A percentile compares a stretch with the other conserved stretches of the same genome.
These are phyloP conservation scores for Syngnathus rostellatus DNA, from an alignment of 2,797 vertebrate species.

Conservation along the genomic window DNA sequence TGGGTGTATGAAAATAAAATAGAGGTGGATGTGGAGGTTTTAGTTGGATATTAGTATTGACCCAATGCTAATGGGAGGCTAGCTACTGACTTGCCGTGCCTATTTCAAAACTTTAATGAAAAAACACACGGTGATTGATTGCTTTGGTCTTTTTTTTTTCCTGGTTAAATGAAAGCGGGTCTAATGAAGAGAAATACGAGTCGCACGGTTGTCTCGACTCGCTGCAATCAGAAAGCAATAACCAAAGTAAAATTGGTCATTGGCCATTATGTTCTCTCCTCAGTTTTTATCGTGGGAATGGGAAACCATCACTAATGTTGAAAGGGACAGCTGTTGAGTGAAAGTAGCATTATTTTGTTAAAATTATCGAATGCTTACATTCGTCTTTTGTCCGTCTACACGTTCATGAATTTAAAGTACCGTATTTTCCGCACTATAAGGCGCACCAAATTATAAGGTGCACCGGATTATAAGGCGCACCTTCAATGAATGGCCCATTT, in stretches of 20 bases:
- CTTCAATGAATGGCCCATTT: too few relatives aligned
- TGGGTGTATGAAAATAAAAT: constrained; percentile 45
- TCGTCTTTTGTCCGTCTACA: too few relatives aligned
- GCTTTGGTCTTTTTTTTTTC: constrained; percentile 13
- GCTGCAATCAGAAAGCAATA: background rate
- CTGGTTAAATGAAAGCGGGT: constrained; percentile 25
- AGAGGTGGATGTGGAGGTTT: constrained; percentile 43
- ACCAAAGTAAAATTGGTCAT: background rate
- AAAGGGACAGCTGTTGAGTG: too few relatives aligned
- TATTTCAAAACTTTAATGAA: constrained; percentile 35
- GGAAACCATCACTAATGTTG: too few relatives aligned
- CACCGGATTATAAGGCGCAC: too few relatives aligned
- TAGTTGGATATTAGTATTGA: constrained; percentile 59
- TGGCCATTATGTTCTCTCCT: too few relatives aligned
- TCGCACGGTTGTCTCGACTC: background rate
- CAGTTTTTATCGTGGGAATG: too few relatives aligned
- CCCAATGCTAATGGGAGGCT: constrained; percentile 37
- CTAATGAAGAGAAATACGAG: constrained; percentile 20
- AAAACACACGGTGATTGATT: constrained; percentile 20
- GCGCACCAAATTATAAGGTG: too few relatives aligned
- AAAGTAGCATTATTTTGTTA: too few relatives aligned
- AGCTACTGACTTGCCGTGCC: constrained; percentile 21
- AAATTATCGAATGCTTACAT: too few relatives aligned
- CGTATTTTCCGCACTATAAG: too few relatives aligned
- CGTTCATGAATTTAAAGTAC: too few relatives aligned